Conservation (phyloP, 2,797 vertebrate species). For the Rhabdophis nuchalis region DNA sequence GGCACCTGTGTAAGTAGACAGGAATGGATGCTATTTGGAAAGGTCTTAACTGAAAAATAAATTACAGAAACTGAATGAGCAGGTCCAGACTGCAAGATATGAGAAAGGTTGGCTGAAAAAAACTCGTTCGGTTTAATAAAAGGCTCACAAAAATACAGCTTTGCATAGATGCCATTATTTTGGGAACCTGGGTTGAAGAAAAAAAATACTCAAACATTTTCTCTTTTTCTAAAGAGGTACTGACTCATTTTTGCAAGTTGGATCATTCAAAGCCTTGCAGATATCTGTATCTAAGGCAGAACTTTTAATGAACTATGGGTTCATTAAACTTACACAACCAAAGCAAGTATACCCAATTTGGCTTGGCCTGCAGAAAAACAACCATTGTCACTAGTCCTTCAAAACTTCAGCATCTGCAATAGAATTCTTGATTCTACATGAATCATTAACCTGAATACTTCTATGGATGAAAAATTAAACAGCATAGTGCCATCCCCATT, state of each 20-base stretch:
- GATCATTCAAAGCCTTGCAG: neutral
- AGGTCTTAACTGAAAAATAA: neutral
- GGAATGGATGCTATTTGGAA: neutral
- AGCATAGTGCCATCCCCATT: neutral
- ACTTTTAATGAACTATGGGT: conserved; percentile 7
- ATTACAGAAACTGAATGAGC: neutral
- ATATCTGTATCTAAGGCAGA: neutral
- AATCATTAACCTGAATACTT: conserved; percentile 37
- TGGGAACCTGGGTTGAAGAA: neutral
- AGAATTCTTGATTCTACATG: conserved; percentile 28
- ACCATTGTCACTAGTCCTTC: conserved; percentile 21
- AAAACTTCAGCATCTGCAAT: conserved; percentile 24
- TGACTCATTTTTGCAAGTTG: conserved; percentile 9
- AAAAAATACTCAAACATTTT: conserved; percentile 11
- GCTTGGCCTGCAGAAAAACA: neutral
- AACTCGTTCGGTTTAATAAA: neutral
- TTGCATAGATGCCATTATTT: neutral
- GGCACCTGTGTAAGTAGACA: neutral
- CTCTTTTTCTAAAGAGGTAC: neutral
- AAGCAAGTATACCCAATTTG: neutral
- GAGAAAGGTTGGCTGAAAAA: neutral
- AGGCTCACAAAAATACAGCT: neutral
- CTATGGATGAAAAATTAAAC: conserved; percentile 37
- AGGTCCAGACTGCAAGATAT: neutral
- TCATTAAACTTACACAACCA: conserved; percentile 35